These are phyloP conservation scores for Pyrrhia umbra DNA, from an alignment of 2,888 invertebrate species.

Conservation along the genomic window DNA sequence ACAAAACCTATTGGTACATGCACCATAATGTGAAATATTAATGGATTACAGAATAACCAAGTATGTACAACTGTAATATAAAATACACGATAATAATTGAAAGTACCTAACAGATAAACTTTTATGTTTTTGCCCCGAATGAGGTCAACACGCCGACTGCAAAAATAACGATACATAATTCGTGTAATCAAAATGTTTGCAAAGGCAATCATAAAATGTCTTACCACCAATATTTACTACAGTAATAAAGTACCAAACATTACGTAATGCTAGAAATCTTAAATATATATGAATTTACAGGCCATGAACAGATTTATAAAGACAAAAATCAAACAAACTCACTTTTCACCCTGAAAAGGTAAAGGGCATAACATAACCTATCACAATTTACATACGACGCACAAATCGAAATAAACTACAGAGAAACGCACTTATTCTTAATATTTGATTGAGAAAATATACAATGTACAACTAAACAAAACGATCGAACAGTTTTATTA, in stretches of 20 bases:
- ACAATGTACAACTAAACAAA: slow-evolving; percentile 41
- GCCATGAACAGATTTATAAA: slow-evolving; percentile 26
- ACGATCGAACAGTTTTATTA: slow-evolving; percentile 55
- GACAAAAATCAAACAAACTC: slow-evolving; percentile 68
- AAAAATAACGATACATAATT: slow-evolving; percentile 32
- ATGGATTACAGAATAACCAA: slow-evolving; percentile 11
- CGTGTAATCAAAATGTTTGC: slow-evolving; percentile 31
- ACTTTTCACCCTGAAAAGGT: slow-evolving; percentile 77
- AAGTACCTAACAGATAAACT: slow-evolving; percentile 26
- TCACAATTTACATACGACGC: slow-evolving; percentile 68
- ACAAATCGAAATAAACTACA: slow-evolving; percentile 39
- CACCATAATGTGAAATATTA: not conserved
- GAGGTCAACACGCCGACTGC: slow-evolving; percentile 35
- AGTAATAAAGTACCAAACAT: not conserved
- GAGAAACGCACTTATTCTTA: slow-evolving; percentile 39
- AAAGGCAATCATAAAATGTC: slow-evolving; percentile 9
- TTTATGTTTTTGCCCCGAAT: slow-evolving; percentile 22
- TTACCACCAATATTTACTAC: not conserved
- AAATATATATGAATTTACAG: slow-evolving; percentile 21
- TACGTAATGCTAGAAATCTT: slow-evolving; percentile 26
- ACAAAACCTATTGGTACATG: not conserved
- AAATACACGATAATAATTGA: slow-evolving; percentile 6
- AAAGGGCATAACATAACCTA: slow-evolving; percentile 84
- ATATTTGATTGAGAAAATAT: slow-evolving; percentile 39
- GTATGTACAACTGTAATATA: not conserved